Percentiles rank a stretch among this genome's conserved stretches.
Conservation (phyloP, 2,113 vertebrate genomes). For the Gorsachius goisagi region DNA sequence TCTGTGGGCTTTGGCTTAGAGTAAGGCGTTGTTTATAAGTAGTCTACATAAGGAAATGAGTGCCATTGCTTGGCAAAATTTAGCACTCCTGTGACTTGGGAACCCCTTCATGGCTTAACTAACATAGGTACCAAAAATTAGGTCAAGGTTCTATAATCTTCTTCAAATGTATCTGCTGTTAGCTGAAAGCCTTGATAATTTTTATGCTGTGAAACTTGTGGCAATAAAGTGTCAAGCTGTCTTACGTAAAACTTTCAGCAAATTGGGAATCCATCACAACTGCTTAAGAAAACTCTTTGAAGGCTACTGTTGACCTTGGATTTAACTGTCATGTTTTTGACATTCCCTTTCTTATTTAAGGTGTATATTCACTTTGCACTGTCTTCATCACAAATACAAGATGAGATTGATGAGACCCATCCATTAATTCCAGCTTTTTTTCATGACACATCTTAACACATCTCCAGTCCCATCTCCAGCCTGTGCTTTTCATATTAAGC, state of each 20-base stretch:
- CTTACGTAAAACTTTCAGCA: constrained; percentile 69
- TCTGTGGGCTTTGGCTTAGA: neutral
- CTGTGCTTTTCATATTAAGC: constrained; percentile 9
- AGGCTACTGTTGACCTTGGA: constrained; percentile 81
- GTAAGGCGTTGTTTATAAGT: neutral
- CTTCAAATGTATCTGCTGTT: neutral
- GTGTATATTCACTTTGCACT: constrained; percentile 58
- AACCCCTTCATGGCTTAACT: neutral
- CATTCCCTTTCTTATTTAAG: constrained; percentile 58
- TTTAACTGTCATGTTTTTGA: constrained; percentile 81
- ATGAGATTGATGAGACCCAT: constrained; percentile 43
- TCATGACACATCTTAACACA: neutral
- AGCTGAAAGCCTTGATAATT: constrained; percentile 18
- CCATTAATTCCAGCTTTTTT: constrained; percentile 25
- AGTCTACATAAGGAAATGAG: neutral
- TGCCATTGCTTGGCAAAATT: neutral
- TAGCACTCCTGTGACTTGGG: neutral
- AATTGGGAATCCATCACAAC: constrained; percentile 66
- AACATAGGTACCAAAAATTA: neutral
- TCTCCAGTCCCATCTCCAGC: neutral
- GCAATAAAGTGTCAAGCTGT: constrained; percentile 14
- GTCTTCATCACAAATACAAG: constrained; percentile 52
- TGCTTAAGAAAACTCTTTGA: constrained; percentile 80
- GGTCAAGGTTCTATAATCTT: neutral
- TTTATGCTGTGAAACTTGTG: constrained; percentile 5